Conservation (phyloP, 2,797 vertebrate genomes). For the Danio albolineatus region DNA sequence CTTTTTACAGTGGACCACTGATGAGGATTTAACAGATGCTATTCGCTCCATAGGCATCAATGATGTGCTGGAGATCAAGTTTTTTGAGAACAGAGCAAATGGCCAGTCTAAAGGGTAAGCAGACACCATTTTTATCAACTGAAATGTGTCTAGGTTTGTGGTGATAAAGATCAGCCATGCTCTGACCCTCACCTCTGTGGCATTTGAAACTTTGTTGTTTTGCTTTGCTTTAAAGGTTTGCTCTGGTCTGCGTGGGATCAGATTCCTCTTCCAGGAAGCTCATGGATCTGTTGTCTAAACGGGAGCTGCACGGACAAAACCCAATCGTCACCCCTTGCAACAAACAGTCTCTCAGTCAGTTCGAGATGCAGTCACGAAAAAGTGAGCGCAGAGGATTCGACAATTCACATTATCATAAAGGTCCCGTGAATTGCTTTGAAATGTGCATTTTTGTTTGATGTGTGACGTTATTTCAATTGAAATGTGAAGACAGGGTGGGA, state of each 20-base stretch:
- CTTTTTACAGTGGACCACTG: slow-evolving; percentile 94
- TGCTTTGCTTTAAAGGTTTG: slow-evolving; percentile 82
- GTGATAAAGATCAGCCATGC: background rate
- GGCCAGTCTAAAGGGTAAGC: slow-evolving; percentile 97
- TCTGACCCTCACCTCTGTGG: background rate
- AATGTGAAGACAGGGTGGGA: no score
- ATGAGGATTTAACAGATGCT: slow-evolving; percentile 97
- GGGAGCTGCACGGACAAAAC: slow-evolving; percentile 97
- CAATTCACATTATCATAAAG: no score
- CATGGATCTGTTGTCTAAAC: slow-evolving; percentile 95
- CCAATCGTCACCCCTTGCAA: slow-evolving; percentile 98
- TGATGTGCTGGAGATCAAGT: slow-evolving; percentile 98
- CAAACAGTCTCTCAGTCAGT: slow-evolving; percentile 98
- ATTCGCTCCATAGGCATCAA: slow-evolving; percentile 94
- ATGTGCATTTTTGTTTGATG: background rate
- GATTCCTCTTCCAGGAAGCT: slow-evolving; percentile 96
- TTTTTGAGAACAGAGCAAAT: slow-evolving; percentile 99
- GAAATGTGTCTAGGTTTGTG: background rate
- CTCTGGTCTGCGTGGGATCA: slow-evolving; percentile 95
- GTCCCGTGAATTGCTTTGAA: background rate
- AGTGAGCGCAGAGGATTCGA: slow-evolving; percentile 76
- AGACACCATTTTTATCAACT: no score
- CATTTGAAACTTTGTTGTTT: background rate
- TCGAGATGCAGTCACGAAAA: slow-evolving; percentile 99
- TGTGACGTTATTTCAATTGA: no score